phyloP scores from a whole-genome alignment of 2,797 vertebrate species.

The Caiman crocodilus region DNA sequence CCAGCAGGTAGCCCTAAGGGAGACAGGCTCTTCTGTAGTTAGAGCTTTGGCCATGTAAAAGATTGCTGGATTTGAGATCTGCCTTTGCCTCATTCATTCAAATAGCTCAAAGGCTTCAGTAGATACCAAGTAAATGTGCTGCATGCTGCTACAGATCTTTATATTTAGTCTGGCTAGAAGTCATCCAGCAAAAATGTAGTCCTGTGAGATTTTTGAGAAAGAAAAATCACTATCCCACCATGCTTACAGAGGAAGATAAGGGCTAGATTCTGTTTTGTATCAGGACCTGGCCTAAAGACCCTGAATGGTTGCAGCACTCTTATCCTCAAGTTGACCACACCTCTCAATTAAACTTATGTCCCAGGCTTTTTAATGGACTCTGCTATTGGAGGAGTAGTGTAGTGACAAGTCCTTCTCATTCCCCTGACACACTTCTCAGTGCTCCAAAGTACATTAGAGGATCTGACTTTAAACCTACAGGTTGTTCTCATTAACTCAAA shows the following conservation, averaged over 20 bases:
- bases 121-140: background rate
- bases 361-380: rapidly evolving
- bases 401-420: rapidly evolving
- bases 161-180: background rate
- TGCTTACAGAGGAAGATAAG: rapidly evolving
- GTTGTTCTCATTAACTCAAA: background rate
- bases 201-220: background rate
- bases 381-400: background rate
- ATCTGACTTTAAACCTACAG: background rate
- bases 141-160: slow-evolving; percentile 22
- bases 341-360: rapidly evolving
- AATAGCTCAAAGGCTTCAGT: background rate
- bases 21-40: background rate
- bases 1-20: slow-evolving; percentile 28
- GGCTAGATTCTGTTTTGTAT: background rate
- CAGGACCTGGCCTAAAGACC: rapidly evolving
- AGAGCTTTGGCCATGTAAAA: background rate
- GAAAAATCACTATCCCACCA: rapidly evolving
- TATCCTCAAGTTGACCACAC: rapidly evolving
- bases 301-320: rapidly evolving
- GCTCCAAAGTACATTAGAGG: rapidly evolving
- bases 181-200: slow-evolving; percentile 18
- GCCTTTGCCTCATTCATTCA: background rate
- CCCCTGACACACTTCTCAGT: background rate
- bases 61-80: background rate